phyloP scores from a whole-genome alignment of 2,113 vertebrate genomes.

The Callipepla squamata region DNA sequence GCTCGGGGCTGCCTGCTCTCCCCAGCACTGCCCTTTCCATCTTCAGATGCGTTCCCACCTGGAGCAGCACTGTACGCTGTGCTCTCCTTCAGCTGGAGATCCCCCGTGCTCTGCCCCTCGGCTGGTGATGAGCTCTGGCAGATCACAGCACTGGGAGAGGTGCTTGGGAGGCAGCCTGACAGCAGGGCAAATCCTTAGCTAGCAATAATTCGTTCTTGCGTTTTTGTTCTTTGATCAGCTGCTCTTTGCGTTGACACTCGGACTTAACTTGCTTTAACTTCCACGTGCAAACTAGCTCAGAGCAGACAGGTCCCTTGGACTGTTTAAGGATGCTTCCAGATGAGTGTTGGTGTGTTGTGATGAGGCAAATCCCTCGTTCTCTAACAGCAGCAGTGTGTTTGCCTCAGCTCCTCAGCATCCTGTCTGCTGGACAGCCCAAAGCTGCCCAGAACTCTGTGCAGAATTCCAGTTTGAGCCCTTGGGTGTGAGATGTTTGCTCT shows the following conservation, averaged over 20 bases:
- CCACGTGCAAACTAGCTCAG: not conserved
- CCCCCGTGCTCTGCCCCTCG: not conserved
- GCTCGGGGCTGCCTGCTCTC: not conserved
- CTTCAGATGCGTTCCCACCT: not conserved
- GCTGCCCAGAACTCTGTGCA: not conserved
- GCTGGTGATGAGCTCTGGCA: not conserved
- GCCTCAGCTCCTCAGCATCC: rapidly evolving
- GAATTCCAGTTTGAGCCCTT: not conserved
- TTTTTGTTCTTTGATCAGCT: slow-evolving; percentile 9
- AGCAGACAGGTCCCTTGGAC: not conserved
- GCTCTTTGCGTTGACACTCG: not conserved
- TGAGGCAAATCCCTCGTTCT: not conserved
- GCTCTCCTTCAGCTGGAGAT: not conserved
- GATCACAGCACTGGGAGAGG: not conserved
- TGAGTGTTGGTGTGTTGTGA: slow-evolving; percentile 34
- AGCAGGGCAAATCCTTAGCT: not conserved
- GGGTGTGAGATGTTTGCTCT: not conserved
- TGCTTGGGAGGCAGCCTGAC: slow-evolving; percentile 5
- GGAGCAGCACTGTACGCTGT: not conserved
- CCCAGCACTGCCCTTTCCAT: not conserved
- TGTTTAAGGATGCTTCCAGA: not conserved
- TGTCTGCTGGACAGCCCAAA: not conserved
- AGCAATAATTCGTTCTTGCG: not conserved
- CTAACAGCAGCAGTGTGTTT: not conserved
- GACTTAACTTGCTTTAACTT: slow-evolving; percentile 22